Evolutionary conservation across 2,113 vertebrate genomes (phyloP), one percentile per base, ranked within the genome.

Genomic region (Herpetotheres cachinnans): DNA sequence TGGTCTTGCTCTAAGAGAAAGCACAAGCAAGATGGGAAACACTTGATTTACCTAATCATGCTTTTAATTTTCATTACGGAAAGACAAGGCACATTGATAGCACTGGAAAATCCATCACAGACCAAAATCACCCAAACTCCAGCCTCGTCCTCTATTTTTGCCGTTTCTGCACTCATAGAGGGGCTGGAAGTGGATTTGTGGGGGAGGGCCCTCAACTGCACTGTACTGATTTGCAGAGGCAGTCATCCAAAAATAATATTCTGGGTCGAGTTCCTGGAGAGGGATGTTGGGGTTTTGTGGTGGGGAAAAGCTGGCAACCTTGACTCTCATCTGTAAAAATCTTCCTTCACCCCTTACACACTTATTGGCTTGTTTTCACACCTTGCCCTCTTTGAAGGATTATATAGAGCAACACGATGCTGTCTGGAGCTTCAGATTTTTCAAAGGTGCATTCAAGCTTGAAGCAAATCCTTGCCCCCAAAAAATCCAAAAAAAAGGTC

Each of bases 241-340:
- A 95, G 83, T 56, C 36, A 82, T 96, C 97, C 95, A 97, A 96
- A 93, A 91, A 95, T 40, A 95, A 96, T 95, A 97, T 50, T 95
- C 96, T 96, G 89, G 56, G 91, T 93, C 2, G 70, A 97, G 97
- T 97, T 98, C 96, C 95, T 98, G 97, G 90, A 95, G 96, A 96
- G 95, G 94, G 95, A 97, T 30, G 26, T 94, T 95, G 94, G 96
- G 97, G 82, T 97, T 98, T 97, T 97, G 96, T 94, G 97, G 97
- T 79, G 40, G 78, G 70, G 83, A 86, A 95, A 96, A 84, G 65
- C 91, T 97, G 94, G 95, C 95, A 97, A 95, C 91, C 65, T 81
- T 58, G 69, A 92, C 81, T 96, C 92, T 81, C 91, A 89, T 96
- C 96, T 94, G 81, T 61, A 95, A 94, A 97, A 96, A 91, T 96